Conservation (phyloP, 2,797 vertebrate species). For the Coluber constrictor region DNA sequence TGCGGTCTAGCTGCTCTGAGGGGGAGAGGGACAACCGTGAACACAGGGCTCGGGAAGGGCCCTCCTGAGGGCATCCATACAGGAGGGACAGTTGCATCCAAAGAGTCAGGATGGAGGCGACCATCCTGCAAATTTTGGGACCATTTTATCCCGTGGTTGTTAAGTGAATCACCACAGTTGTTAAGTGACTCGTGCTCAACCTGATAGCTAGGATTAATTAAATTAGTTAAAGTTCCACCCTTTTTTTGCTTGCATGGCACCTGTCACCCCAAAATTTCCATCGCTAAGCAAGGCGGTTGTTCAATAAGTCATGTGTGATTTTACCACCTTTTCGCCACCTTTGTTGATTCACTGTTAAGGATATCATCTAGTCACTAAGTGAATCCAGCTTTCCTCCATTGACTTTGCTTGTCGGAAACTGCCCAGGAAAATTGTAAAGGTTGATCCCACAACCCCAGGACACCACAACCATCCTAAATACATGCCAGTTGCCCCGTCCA, state of each 20-base stretch:
- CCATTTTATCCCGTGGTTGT: not conserved
- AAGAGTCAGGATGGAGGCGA: not conserved
- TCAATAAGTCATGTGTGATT: no score
- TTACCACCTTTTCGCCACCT: no score
- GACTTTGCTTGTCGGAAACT: no score
- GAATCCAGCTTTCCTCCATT: no score
- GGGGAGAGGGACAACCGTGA: not conserved
- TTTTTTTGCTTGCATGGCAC: not conserved
- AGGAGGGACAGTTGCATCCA: not conserved
- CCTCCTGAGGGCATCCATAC: not conserved
- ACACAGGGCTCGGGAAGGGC: not conserved
- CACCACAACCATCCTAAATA: no score
- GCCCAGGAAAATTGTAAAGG: no score
- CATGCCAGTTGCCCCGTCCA: no score
- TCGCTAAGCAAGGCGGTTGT: no score
- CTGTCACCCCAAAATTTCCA: not conserved
- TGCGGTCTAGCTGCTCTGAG: constrained; percentile 77
- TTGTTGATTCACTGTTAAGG: no score
- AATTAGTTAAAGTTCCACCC: no score
- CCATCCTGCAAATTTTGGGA: not conserved
- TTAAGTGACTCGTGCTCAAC: not conserved
- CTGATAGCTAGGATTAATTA: not conserved
- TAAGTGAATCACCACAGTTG: not conserved
- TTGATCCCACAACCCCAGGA: no score
- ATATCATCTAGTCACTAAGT: no score